These are phyloP conservation scores for Hipposideros larvatus DNA, from an alignment of 2,797 vertebrate genomes.

Conservation along the genomic window DNA sequence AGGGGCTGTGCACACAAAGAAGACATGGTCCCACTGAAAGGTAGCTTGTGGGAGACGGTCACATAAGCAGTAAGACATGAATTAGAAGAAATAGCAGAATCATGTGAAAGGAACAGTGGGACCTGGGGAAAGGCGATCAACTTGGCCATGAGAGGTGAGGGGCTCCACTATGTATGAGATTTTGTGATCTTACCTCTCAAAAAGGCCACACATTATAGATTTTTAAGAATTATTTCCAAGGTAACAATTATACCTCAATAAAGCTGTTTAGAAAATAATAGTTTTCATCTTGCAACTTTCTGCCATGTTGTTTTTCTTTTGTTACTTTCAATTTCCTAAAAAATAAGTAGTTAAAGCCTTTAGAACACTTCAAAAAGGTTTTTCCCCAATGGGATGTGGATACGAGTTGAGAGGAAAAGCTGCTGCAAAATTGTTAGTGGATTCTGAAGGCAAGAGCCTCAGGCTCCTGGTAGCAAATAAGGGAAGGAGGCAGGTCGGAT, in stretches of 20 bases:
- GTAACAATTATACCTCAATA: not conserved
- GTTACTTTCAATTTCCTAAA: not conserved
- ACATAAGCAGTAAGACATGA: accelerated
- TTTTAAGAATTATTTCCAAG: not conserved
- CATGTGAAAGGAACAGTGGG: not conserved
- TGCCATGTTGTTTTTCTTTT: not conserved
- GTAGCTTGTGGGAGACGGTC: not conserved
- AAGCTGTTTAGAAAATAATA: not conserved
- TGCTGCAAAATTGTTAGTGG: not conserved
- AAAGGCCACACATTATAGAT: not conserved
- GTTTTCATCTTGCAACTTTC: slow-evolving; percentile 7
- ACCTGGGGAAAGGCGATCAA: too few relatives aligned
- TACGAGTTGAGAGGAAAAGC: not conserved
- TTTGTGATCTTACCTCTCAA: not conserved
- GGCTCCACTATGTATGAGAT: too few relatives aligned
- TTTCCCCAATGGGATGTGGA: accelerated
- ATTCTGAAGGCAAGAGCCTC: not conserved
- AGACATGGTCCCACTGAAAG: not conserved
- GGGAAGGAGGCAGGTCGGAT: not conserved
- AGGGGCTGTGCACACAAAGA: not conserved
- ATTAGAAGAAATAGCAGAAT: not conserved
- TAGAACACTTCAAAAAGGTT: not conserved
- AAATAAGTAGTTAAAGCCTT: not conserved
- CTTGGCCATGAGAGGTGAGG: not conserved
- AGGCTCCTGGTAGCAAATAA: not conserved